Conservation (phyloP, 2,888 invertebrate species). For the Coenonympha arcania region DNA sequence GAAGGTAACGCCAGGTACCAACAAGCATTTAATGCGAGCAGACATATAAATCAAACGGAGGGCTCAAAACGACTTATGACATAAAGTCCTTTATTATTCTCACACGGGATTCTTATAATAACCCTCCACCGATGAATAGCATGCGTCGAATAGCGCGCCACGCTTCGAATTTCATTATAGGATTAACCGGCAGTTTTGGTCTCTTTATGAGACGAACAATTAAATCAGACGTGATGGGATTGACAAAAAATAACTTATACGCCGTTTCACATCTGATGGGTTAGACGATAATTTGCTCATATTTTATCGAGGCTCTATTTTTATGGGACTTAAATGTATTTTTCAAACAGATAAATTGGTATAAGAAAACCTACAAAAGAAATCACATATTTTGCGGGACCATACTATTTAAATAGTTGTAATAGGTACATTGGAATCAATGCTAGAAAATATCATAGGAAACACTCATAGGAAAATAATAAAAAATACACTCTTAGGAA, state of each 20-base stretch:
- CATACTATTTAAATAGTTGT: no score
- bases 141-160: constrained; percentile 33
- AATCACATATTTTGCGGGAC: no score
- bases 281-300: no score
- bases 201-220: constrained; percentile 59
- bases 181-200: constrained; percentile 58
- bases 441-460: no score
- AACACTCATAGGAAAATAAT: no score
- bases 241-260: constrained; percentile 52
- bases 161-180: constrained; percentile 58
- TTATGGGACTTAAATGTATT: no score
- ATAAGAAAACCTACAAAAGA: no score
- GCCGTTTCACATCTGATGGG: constrained; percentile 14
- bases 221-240: constrained; percentile 54
- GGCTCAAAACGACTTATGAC: constrained; percentile 64
- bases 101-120: constrained; percentile 47
- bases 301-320: no score
- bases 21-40: constrained; percentile 29
- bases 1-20: constrained; percentile 18
- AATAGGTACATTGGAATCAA: no score
- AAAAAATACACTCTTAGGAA: no score
- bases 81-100: constrained; percentile 68
- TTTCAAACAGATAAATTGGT: no score
- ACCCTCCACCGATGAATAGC: constrained; percentile 39
- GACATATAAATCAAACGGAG: constrained; percentile 41